phyloP scores from a whole-genome alignment of 1,140 invertebrate species.

The Coenobita brevimanus region DNA sequence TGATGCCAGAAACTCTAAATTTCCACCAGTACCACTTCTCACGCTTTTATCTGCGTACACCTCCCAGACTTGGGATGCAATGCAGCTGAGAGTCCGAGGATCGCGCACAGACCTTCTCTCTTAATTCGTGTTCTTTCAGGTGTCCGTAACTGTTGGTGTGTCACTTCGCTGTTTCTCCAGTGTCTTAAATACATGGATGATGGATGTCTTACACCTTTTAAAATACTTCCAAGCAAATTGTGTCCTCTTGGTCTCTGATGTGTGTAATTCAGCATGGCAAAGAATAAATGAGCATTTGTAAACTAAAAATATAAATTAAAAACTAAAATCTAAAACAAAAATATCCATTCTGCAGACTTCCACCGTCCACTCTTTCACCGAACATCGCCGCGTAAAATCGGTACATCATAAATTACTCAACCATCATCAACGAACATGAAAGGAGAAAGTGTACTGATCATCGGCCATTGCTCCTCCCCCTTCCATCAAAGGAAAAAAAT shows the following conservation, averaged over 20 bases:
- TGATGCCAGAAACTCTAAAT: not conserved
- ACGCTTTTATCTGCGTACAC: not conserved
- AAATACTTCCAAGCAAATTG: constrained; percentile 26
- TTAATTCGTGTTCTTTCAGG: constrained; percentile 68
- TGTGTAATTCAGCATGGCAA: constrained; percentile 54
- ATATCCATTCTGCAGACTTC: constrained; percentile 38
- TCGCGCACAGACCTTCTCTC: constrained; percentile 41
- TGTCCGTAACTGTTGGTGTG: constrained; percentile 65
- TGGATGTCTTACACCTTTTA: constrained; percentile 56
- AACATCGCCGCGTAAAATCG: constrained; percentile 40
- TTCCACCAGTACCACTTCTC: not conserved
- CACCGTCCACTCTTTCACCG: constrained; percentile 37
- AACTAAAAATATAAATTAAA: constrained; percentile 32
- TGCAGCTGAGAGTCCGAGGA: not conserved
- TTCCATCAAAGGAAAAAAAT: too few relatives aligned
- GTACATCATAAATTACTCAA: constrained; percentile 21
- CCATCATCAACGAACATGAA: constrained; percentile 31
- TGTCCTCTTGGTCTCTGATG: constrained; percentile 36
- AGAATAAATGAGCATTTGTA: constrained; percentile 44
- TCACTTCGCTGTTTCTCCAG: constrained; percentile 59
- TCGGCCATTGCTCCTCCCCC: not conserved
- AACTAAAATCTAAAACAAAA: constrained; percentile 18
- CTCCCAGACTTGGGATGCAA: too few relatives aligned
- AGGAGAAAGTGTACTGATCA: constrained; percentile 36
- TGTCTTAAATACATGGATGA: constrained; percentile 61